Conservation (phyloP, 2,113 vertebrate species). For the Sphaerodactylus townsendi region DNA sequence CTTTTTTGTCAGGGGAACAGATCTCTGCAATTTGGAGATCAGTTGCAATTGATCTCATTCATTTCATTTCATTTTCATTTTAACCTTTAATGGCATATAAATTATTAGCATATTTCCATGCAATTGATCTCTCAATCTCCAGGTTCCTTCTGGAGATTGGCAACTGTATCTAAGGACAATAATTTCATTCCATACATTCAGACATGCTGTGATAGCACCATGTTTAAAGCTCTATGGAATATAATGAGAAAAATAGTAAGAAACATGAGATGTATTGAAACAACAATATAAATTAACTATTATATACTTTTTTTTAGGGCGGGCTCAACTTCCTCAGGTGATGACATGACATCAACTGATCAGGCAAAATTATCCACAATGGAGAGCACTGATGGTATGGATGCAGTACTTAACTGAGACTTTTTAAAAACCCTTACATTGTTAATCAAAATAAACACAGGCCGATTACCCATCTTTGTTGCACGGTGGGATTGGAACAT, state of each 20-base stretch:
- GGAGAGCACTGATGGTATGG: slow-evolving; percentile 92
- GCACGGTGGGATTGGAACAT: too few relatives aligned
- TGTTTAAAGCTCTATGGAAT: background rate
- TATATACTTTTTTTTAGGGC: slow-evolving; percentile 34
- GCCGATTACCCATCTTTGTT: too few relatives aligned
- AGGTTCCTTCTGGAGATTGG: too few relatives aligned
- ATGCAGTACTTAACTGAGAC: background rate
- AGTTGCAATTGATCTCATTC: too few relatives aligned
- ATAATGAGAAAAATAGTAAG: background rate
- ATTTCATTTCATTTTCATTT: too few relatives aligned
- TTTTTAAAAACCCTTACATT: background rate
- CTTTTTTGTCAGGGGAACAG: too few relatives aligned
- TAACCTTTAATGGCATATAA: too few relatives aligned
- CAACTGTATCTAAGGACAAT: background rate
- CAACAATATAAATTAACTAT: background rate
- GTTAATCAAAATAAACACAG: background rate
- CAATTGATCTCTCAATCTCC: too few relatives aligned
- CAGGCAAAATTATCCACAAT: slow-evolving; percentile 64
- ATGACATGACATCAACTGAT: slow-evolving; percentile 13
- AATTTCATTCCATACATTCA: background rate
- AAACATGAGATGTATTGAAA: background rate
- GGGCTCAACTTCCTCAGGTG: slow-evolving; percentile 28
- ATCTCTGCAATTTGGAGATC: too few relatives aligned
- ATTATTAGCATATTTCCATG: too few relatives aligned
- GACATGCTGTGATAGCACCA: background rate